A percentile compares a stretch with the other conserved stretches of the same genome.
These are phyloP conservation scores for Temnothorax ravouxi DNA, from an alignment of 2,888 invertebrate species.

Conservation along the genomic window DNA sequence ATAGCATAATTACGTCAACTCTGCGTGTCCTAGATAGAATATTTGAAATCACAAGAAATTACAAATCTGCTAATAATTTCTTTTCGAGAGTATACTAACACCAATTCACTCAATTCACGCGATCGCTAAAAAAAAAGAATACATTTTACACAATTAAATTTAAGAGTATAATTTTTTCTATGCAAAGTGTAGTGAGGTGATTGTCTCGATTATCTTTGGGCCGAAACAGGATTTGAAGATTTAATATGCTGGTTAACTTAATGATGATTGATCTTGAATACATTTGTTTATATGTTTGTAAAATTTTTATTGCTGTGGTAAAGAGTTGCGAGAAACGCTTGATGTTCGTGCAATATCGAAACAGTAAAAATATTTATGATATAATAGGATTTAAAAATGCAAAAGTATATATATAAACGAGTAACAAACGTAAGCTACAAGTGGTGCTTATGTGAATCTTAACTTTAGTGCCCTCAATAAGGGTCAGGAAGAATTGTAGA, in stretches of 20 bases:
- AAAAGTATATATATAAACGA: neutral
- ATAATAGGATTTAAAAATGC: constrained; percentile 43
- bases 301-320: constrained; percentile 48
- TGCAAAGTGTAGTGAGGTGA: neutral
- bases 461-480: constrained; percentile 56
- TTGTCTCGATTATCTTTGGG: constrained; percentile 50
- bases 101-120: constrained; percentile 13
- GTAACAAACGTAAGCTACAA: constrained; percentile 47
- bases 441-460: constrained; percentile 61
- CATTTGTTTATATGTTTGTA: constrained; percentile 56
- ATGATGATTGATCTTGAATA: constrained; percentile 32
- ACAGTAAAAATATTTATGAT: constrained; percentile 46
- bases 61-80: neutral
- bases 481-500: constrained; percentile 46
- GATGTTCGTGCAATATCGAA: constrained; percentile 68
- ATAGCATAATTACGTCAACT: constrained; percentile 36
- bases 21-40: constrained; percentile 17
- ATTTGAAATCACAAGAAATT: constrained; percentile 30
- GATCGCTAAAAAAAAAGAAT: constrained; percentile 3
- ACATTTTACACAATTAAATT: constrained; percentile 32
- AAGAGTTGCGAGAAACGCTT: constrained; percentile 40
- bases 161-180: constrained; percentile 24
- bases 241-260: constrained; percentile 45
- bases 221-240: constrained; percentile 39
- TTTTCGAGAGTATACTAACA: constrained; percentile 28